These are phyloP conservation scores for Perithous albicinctus DNA, from an alignment of 2,888 invertebrate genomes.

Conservation along the genomic window DNA sequence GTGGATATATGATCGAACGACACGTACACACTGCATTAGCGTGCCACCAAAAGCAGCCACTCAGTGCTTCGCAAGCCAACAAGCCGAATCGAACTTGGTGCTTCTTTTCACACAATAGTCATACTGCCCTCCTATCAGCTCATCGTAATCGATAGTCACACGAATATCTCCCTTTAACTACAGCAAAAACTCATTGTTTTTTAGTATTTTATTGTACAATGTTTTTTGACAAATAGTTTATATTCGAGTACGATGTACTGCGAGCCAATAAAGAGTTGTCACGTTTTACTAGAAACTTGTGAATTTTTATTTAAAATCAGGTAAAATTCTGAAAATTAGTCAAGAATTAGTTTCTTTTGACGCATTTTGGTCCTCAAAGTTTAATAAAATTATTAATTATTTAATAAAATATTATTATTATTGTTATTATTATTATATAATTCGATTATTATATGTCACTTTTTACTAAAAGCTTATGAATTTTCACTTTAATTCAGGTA, in stretches of 20 bases:
- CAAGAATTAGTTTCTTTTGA: neutral
- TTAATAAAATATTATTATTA: neutral
- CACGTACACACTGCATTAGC: slow-evolving; percentile 13
- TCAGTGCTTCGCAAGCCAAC: slow-evolving; percentile 24
- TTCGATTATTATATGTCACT: no score
- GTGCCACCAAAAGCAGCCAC: neutral
- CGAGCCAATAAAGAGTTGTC: slow-evolving; percentile 55
- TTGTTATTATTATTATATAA: neutral
- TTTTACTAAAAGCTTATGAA: slow-evolving; percentile 43
- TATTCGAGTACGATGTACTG: slow-evolving; percentile 35
- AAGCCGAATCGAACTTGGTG: slow-evolving; percentile 21
- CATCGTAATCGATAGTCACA: slow-evolving; percentile 3
- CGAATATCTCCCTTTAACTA: neutral
- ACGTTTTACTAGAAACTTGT: slow-evolving; percentile 48
- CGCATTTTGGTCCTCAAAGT: neutral
- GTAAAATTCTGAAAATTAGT: neutral
- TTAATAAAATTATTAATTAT: no score
- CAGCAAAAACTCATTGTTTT: neutral
- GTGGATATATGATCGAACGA: slow-evolving; percentile 19
- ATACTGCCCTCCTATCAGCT: neutral
- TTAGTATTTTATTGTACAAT: slow-evolving; percentile 47
- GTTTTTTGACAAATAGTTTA: slow-evolving; percentile 45
- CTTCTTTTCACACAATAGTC: slow-evolving; percentile 26
- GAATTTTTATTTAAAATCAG: neutral
- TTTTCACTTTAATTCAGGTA: neutral